Evolutionary conservation across 1,140 invertebrate genomes (phyloP), one percentile per base, ranked within the genome.

Genomic region (Diorhabda sublineata): DNA sequence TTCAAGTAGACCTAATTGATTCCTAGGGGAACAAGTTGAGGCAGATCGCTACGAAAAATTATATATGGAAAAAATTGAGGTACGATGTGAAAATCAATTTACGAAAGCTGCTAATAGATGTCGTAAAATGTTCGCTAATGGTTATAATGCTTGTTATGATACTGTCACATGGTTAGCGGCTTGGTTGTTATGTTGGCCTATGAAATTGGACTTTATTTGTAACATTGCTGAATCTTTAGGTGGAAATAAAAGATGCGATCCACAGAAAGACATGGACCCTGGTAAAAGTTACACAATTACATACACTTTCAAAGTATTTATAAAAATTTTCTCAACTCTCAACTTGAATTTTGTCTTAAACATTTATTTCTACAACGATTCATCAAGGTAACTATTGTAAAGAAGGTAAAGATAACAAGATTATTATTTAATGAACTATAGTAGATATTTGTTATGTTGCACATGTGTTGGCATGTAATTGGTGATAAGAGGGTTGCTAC

Each of bases 181-280:
- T 6, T 86, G 83, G 81, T 74, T 88, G 0, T 74, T 91, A 0
- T 92, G 91, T 71, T 89, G 88, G 89, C 89, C 90, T 0, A 85
- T 92, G 81, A 87, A 88, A 73, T 74, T 91, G n/a, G 86, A 85
- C 11, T 85, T 89, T 69, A 83, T 90, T 4, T 92, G 91, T 75
- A 87, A 89, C 67, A 79, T 91, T 43, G 83, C 82, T 3, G 76
- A 85, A 71, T 81, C 82, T 56, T 66, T 78, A 79, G 80, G 83
- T 11, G 79, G 82, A 42, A 75, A 77, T 3, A 80, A 74, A 42
- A 74, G 81, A 43, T 85, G 84, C 64, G 82, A 88, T 77, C 85
- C 87, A 42, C 79, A 83, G 3, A 83, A 86, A 65, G 85, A 86
- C 78, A 78, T 92, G 9, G 85, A 89, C 67, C 76, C 82, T 2